These are phyloP conservation scores for Selenia dentaria DNA, from an alignment of 2,888 invertebrate genomes.

Conservation along the genomic window DNA sequence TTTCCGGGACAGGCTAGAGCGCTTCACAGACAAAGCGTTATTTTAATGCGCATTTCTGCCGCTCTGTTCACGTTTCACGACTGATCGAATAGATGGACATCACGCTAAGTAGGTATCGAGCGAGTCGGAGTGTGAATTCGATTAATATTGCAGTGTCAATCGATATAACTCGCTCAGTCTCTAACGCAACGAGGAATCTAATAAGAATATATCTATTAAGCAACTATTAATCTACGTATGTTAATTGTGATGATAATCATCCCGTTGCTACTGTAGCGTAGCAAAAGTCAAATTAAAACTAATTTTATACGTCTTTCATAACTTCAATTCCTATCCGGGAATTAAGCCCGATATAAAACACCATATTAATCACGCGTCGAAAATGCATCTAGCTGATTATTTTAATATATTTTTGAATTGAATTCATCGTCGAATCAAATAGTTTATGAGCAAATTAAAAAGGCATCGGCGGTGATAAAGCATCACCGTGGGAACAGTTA, in stretches of 20 bases:
- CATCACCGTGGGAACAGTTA: slow-evolving; percentile 64
- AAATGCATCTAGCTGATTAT: slow-evolving; percentile 21
- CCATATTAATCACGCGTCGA: slow-evolving; percentile 18
- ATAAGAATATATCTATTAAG: slow-evolving; percentile 42
- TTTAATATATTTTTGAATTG: slow-evolving; percentile 47
- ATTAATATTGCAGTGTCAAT: slow-evolving; percentile 34
- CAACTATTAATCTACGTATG: slow-evolving; percentile 39
- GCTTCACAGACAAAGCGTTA: slow-evolving; percentile 41
- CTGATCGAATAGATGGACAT: too few species aligned
- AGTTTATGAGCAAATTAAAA: slow-evolving; percentile 59
- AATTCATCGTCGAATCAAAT: slow-evolving; percentile 54
- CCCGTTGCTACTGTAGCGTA: slow-evolving; percentile 27
- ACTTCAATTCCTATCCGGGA: slow-evolving; percentile 33
- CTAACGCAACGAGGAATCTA: slow-evolving; percentile 37
- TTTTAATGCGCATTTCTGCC: slow-evolving; percentile 45
- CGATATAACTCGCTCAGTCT: slow-evolving; percentile 24
- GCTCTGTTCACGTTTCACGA: too few species aligned
- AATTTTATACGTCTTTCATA: too few species aligned
- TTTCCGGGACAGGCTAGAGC: slow-evolving; percentile 45
- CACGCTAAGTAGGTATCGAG: slow-evolving; percentile 23
- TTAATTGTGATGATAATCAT: slow-evolving; percentile 8
- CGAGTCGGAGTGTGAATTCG: slow-evolving; percentile 38
- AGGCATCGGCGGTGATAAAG: slow-evolving; percentile 52
- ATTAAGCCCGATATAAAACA: slow-evolving; percentile 9
- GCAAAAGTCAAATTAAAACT: too few species aligned